These are phyloP conservation scores for Porites lutea DNA, from an alignment of 64 coral and sea anemone genomes.

Conservation along the genomic window DNA sequence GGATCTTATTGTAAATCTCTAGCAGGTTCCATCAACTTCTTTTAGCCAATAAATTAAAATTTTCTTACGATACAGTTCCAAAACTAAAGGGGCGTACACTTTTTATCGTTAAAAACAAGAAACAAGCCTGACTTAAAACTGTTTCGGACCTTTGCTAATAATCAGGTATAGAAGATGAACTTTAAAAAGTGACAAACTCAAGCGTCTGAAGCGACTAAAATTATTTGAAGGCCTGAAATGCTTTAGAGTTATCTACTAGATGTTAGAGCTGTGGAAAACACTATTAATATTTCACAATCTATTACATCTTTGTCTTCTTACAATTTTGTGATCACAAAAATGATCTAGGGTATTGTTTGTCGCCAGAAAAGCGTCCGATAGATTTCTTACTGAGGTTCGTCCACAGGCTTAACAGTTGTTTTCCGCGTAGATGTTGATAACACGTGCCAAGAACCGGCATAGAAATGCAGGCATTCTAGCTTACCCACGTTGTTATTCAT, in stretches of 20 bases:
- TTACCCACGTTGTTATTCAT: conserved; percentile 46
- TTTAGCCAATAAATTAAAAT: neutral
- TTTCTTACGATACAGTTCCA: neutral
- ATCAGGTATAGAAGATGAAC: no score
- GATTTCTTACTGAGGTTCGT: neutral
- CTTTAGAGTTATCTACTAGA: neutral
- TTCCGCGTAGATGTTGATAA: neutral
- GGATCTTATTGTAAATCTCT: neutral
- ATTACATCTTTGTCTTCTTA: conserved; percentile 20
- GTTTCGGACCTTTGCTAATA: no score
- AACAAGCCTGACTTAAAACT: no score
- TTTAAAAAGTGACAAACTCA: neutral
- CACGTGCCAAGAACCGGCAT: conserved; percentile 11
- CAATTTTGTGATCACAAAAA: neutral
- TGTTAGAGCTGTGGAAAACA: neutral
- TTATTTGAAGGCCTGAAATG: neutral
- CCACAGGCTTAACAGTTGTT: neutral
- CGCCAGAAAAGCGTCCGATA: neutral
- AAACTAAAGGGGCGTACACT: neutral
- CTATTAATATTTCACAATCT: conserved; percentile 42
- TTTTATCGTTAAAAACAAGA: no score
- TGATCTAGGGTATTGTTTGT: neutral
- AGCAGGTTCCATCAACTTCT: neutral
- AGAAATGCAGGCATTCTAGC: conserved; percentile 15
- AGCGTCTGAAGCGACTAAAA: neutral